Base-by-base conservation (phyloP, 2,113 vertebrate genomes). In the Hystrix brachyura region DNA sequence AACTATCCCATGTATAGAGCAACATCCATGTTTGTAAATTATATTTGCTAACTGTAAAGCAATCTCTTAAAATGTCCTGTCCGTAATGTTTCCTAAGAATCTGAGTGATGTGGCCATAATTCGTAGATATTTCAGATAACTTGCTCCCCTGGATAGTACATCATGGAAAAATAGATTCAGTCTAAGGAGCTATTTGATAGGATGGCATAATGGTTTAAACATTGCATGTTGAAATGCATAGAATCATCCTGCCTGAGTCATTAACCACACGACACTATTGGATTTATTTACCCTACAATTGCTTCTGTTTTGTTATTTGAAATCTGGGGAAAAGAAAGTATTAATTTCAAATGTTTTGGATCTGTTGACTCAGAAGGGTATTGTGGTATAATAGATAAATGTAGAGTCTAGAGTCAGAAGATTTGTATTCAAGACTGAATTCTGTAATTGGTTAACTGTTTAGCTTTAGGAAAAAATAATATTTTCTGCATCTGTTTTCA, bases 31-130 rank as follows among this genome's bases (percentile, higher is more conserved):
- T 71, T 51, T 82, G 18, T 82, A 32, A 60, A 1, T 91, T 90
- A n/a, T 71, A 71, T 51, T 94, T 97, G 6, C 18, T 88, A 78
- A 43, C 67, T 92, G n/a, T 48, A 57, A 94, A 29, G 10, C 21
- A 83, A 57, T 11, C 0, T 89, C 25, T 67, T 79, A 62, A 67
- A 23, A 15, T n/a, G 67, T 95, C 4, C 15, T 88, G 4, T 53
- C 10, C 55, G 4, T 59, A 83, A 0, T 18, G 10, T 87, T 92
- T 87, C 53, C 27, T 87, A 14, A 95, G 10, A 67, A n/a, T 14
- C 48, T 84, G 4, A 46, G 7, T 2, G 80, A 1, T 55, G 13
- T 88, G 34, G 1, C 10, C 2, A 71, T 64, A 93, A 65, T 82
- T 60, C 2, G 89, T 53, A 32, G 10, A 32, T 57, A 80, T 43